Base-by-base conservation (phyloP, 2,888 invertebrate species). In the Stegophylla sp. region DNA sequence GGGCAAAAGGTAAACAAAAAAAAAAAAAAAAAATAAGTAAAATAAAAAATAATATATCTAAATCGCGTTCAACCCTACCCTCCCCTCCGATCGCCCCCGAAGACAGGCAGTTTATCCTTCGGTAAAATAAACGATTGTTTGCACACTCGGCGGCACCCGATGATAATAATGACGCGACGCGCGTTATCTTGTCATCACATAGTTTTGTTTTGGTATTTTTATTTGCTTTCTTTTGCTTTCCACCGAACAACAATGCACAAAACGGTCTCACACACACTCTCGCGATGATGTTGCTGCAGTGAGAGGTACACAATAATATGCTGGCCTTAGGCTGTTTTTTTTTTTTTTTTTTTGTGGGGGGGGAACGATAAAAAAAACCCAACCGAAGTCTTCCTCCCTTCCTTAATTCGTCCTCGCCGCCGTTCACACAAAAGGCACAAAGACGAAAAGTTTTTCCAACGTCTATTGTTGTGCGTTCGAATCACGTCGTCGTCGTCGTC, bases 201-300 rank as follows among this genome's bases (percentile, higher is more conserved):
- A n/a, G n/a, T n/a, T n/a, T n/a, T n/a, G n/a, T n/a, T n/a, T n/a
- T n/a, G n/a, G n/a, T n/a, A n/a, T n/a, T n/a, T n/a, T n/a, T n/a
- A n/a, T n/a, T n/a, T n/a, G n/a, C n/a, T n/a, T n/a, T n/a, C n/a
- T n/a, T n/a, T n/a, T n/a, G n/a, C n/a, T n/a, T n/a, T n/a, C n/a
- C n/a, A n/a, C 5, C 23, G 41, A 66, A 66, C 76, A 76, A 66
- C 73, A 45, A 45, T 61, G 45, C n/a, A n/a, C 28, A 67, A 73
- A 73, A 73, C 73, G 59, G 45, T 73, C 59, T n/a, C 73, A 61
- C 73, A 59, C 17, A n/a, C 23, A n/a, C 28, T 3, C 4, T 1
- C n/a, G 13, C 51, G 17, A 2, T n/a, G n/a, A n/a, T n/a, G n/a
- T n/a, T n/a, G n/a, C n/a, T n/a, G 7, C 5, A 15, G 51, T 53